These are phyloP conservation scores for silkworm (Bombyx mori) DNA, from an alignment of 1,140 invertebrate species.

Conservation along the genomic window ASM3026992v2 NC_085113.1:5388501-5389000, in stretches of 20 bases:
- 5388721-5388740: slow-evolving; percentile 83
- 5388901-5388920: too few relatives aligned
- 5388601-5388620: slow-evolving; percentile 97
- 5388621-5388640: slow-evolving; percentile 96
- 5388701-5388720: slow-evolving; percentile 83
- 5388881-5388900: too few relatives aligned
- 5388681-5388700: slow-evolving; percentile 94
- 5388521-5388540: too few relatives aligned
- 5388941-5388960: not conserved
- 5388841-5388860: too few relatives aligned
- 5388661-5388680: slow-evolving; percentile 96
- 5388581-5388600: slow-evolving; percentile 93
- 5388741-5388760: slow-evolving; percentile 81
- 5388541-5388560: not conserved
- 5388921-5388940: not conserved
- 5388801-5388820: too few relatives aligned
- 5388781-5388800: not conserved
- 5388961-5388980: too few relatives aligned
- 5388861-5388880: too few relatives aligned
- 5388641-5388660: slow-evolving; percentile 83
- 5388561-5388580: slow-evolving; percentile 37
- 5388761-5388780: slow-evolving; percentile 6
- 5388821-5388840: too few relatives aligned
- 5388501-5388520: too few relatives aligned
- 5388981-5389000: too few relatives aligned